phyloP scores from a whole-genome alignment of 2,113 vertebrate genomes.

The Nyctibius bracteatus region DNA sequence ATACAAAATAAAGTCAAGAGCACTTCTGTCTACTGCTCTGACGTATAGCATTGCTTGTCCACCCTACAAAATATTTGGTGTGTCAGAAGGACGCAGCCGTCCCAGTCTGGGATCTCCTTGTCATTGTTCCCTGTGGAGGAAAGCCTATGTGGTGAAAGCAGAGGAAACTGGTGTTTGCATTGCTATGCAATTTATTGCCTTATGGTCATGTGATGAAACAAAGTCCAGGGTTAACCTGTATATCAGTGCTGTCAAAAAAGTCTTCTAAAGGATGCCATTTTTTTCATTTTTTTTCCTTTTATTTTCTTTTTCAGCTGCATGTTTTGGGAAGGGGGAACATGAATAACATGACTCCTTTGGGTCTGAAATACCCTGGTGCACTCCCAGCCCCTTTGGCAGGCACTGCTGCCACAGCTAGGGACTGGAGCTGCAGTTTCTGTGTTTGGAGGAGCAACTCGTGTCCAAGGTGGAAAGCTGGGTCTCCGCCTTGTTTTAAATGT shows the following conservation, averaged over 20 bases:
- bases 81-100: not conserved
- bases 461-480: not conserved
- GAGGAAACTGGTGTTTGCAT: not conserved
- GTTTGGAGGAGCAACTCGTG: not conserved
- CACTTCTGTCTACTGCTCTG: not conserved
- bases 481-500: not conserved
- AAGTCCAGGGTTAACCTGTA: not conserved
- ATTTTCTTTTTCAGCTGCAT: not conserved
- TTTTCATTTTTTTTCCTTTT: too few species aligned
- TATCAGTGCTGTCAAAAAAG: not conserved
- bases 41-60: not conserved
- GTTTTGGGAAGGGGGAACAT: not conserved
- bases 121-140: not conserved
- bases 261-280: not conserved
- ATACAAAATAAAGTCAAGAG: not conserved
- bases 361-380: not conserved
- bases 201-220: not conserved
- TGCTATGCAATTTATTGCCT: not conserved
- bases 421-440: not conserved
- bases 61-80: not conserved
- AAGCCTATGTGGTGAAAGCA: not conserved
- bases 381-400: not conserved
- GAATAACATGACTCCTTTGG: not conserved
- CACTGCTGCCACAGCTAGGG: not conserved
- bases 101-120: not conserved